Evolutionary conservation across 2,888 invertebrate genomes (phyloP).

Genomic region (Metacarcinus magister): DNA sequence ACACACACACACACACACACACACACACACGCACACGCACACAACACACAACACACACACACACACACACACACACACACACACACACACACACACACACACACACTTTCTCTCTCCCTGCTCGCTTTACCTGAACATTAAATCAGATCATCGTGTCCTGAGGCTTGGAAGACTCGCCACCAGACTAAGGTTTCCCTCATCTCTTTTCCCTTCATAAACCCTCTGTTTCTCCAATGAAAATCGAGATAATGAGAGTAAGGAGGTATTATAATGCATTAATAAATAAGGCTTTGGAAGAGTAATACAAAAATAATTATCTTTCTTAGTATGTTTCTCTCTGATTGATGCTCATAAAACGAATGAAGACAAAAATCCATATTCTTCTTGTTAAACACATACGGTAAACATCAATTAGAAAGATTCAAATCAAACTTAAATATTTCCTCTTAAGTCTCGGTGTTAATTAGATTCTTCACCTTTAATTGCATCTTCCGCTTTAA

Average conservation of each 20-base stretch:
- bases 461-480: background rate
- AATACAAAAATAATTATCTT: too few relatives aligned
- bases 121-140: background rate
- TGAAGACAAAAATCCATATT: background rate
- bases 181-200: background rate
- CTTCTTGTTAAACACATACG: background rate
- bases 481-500: background rate
- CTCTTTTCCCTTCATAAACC: background rate
- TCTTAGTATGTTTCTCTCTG: too few relatives aligned
- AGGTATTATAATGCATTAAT: background rate
- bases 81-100: background rate
- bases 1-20: conserved; percentile 44
- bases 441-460: background rate
- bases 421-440: background rate
- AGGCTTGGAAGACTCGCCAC: background rate
- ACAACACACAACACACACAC: too few relatives aligned
- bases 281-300: background rate
- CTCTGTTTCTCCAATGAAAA: background rate
- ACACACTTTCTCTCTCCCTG: background rate
- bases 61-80: background rate
- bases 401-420: background rate
- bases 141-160: background rate
- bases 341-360: too few relatives aligned
- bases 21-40: conserved; percentile 41
- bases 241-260: background rate